phyloP scores from a whole-genome alignment of 2,113 vertebrate species.

The Hemichromis elongatus region DNA sequence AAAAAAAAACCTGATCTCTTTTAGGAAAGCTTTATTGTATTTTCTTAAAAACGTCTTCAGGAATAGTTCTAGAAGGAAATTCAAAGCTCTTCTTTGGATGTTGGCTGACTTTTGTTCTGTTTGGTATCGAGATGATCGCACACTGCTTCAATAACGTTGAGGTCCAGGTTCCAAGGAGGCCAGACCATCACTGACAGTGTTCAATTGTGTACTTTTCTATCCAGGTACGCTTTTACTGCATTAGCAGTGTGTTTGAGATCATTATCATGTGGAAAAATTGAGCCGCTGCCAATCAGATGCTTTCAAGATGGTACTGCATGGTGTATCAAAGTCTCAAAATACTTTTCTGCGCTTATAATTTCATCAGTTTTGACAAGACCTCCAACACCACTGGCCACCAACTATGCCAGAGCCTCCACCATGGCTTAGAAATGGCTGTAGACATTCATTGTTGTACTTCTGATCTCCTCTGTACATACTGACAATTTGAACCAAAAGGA shows the following conservation, averaged over 20 bases:
- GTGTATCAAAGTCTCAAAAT: not conserved
- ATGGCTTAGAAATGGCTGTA: not conserved
- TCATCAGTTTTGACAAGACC: not conserved
- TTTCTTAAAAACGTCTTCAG: not conserved
- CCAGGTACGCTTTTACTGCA: not conserved
- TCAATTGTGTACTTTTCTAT: not conserved
- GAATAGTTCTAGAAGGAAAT: not conserved
- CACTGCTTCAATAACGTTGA: not conserved
- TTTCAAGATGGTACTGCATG: not conserved
- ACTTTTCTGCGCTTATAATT: not conserved
- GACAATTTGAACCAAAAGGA: not conserved
- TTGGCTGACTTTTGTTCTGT: not conserved
- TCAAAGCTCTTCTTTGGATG: not conserved
- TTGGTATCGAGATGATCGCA: not conserved
- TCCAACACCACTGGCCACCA: not conserved
- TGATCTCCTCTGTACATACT: not conserved
- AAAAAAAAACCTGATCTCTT: not conserved
- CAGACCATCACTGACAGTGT: not conserved
- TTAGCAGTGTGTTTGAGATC: not conserved
- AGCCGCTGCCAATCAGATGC: not conserved
- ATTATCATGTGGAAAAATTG: not conserved
- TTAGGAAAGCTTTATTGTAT: not conserved
- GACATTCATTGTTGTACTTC: not conserved
- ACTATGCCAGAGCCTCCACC: not conserved
- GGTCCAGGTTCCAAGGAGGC: not conserved